phyloP scores from a whole-genome alignment of 2,797 vertebrate species.

The Tapirus indicus region DNA sequence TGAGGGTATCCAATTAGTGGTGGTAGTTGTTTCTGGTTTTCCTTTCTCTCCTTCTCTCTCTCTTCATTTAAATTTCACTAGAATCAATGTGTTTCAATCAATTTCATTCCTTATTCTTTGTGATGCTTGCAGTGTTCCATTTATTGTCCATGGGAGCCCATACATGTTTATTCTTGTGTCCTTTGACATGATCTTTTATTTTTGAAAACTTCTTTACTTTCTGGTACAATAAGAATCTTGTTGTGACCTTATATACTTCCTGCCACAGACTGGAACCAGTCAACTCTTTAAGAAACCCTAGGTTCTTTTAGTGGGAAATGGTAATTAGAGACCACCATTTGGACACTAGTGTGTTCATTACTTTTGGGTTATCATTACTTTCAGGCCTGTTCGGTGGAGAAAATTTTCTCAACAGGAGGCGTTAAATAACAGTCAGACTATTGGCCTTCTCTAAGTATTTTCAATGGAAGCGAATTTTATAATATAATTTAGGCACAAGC shows the following conservation, averaged over 20 bases:
- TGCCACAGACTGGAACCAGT: neutral
- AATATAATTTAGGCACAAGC: neutral
- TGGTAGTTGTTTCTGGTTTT: neutral
- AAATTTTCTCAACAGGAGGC: neutral
- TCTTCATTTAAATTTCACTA: neutral
- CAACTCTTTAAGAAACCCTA: neutral
- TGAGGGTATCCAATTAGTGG: neutral
- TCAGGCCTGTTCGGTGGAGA: neutral
- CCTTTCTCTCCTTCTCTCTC: neutral
- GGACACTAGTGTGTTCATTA: neutral
- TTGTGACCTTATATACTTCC: neutral
- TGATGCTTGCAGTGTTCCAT: neutral
- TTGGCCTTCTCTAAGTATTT: neutral
- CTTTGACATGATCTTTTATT: neutral
- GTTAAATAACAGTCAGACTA: neutral
- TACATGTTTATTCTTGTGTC: neutral
- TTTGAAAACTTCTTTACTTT: slow-evolving; percentile 11
- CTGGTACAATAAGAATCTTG: neutral
- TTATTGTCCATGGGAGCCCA: neutral
- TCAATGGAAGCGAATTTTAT: neutral
- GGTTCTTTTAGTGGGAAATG: neutral
- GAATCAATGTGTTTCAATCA: neutral
- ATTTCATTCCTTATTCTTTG: neutral
- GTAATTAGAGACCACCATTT: slow-evolving; percentile 2
- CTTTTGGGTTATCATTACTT: neutral